These are phyloP conservation scores for Pseudomyrmex pallidus DNA, from an alignment of 1,140 invertebrate species.

Conservation along the genomic window DNA sequence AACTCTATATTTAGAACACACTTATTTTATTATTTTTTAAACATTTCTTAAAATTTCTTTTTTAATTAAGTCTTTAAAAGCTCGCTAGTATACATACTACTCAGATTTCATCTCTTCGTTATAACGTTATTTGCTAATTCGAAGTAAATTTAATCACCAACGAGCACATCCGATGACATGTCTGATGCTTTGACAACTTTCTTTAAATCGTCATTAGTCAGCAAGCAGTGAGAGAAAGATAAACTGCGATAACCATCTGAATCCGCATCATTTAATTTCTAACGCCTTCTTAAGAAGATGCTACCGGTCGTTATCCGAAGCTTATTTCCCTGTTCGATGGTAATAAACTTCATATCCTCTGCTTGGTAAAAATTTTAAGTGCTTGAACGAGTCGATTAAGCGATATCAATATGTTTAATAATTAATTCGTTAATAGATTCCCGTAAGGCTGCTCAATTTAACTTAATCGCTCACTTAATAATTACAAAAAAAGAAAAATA, in stretches of 20 bases:
- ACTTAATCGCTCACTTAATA: neutral
- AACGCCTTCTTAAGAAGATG: constrained; percentile 5
- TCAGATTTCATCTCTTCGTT: neutral
- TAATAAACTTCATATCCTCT: neutral
- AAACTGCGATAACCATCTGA: constrained; percentile 4
- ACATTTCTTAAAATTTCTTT: neutral
- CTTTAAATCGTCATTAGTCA: constrained; percentile 16
- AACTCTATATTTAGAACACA: neutral
- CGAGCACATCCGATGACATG: neutral
- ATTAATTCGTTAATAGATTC: neutral
- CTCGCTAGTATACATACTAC: neutral
- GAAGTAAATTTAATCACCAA: constrained; percentile 28
- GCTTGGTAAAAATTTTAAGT: neutral
- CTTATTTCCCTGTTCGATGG: neutral
- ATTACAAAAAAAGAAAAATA: neutral
- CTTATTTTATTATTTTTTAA: neutral
- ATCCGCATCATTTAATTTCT: constrained; percentile 24
- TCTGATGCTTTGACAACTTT: constrained; percentile 1
- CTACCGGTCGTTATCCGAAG: neutral
- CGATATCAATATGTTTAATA: neutral
- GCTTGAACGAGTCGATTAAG: neutral
- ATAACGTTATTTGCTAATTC: constrained; percentile 1
- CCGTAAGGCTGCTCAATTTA: neutral
- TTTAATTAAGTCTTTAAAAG: constrained; percentile 4
- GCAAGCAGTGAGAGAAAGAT: constrained; percentile 3